Base-by-base conservation (phyloP, 1,140 invertebrate species). In the Penaeus vannamei region DNA sequence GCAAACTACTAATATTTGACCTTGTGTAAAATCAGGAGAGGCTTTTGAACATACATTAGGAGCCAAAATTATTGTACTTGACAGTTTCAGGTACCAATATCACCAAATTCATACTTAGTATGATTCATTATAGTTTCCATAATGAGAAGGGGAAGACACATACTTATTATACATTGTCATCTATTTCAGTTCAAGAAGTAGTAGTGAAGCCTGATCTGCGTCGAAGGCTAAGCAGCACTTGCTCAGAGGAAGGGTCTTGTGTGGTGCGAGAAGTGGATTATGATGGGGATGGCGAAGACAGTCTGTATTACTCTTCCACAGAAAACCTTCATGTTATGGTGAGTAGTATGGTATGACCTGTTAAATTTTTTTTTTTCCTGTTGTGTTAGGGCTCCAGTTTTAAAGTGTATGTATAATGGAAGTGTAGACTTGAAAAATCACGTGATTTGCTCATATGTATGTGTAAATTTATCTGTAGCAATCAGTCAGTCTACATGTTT, bases 231-330 rank as follows among this genome's bases (percentile, higher is more conserved):
- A 87, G 79, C 61, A 87, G 86, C 79, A 87, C 79, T 3, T 87
- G 86, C 61, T 87, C 86, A 23, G 86, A 87, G 77, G 86, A 87
- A 42, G 77, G 77, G 53, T n/a, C 62, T 2, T 29, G 23, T 64
- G 42, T 81, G 20, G 80, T 62, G 14, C 79, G 66, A n/a, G 86
- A 87, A 42, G 61, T 62, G 20, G 86, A 87, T 81, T 87, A 87
- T 69, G 86, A 87, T 32, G 86, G 86, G 42, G 86, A 87, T 87
- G 86, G 86, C 19, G 86, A 87, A 32, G 86, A 87, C 32, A 82
- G 86, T 53, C 60, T 81, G n/a, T 69, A 87, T 60, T 82, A 87
- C 62, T 87, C 86, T n/a, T 87, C 86, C 26, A 87, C 86, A 69
- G 79, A 87, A 77, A 87, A 87, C 61, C 86, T 87, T 66, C 86